Evolutionary conservation across 2,888 invertebrate species (phyloP).

Genomic region (Drosophila mayaguana): DNA sequence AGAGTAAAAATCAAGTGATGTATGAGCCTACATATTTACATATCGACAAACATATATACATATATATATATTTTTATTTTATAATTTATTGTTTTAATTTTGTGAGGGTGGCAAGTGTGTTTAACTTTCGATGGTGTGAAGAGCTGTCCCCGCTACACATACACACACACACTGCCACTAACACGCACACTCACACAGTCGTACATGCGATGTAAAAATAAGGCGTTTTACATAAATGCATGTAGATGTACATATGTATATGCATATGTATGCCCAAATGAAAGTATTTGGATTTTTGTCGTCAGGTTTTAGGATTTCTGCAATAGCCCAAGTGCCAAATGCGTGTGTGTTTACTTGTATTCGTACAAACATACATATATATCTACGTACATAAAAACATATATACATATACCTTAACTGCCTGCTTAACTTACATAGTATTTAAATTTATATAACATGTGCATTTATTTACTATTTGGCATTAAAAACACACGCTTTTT

Average conservation of each 20-base stretch:
- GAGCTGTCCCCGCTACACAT: constrained; percentile 19
- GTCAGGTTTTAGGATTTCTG: constrained; percentile 26
- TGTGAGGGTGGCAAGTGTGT: constrained; percentile 54
- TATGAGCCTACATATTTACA: constrained; percentile 37
- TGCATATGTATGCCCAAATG: constrained; percentile 34
- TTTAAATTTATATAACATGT: constrained; percentile 61
- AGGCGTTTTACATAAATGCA: constrained; percentile 18
- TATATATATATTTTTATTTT: constrained; percentile 46
- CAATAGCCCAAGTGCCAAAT: constrained; percentile 13
- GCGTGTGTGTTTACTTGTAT: constrained; percentile 6
- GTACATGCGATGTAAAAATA: constrained; percentile 13
- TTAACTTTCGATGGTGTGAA: constrained; percentile 36
- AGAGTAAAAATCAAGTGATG: constrained; percentile 42
- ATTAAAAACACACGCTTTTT: constrained; percentile 64
- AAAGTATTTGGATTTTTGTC: constrained; percentile 32
- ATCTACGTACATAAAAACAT: constrained; percentile 5
- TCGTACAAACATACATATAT: constrained; percentile 11
- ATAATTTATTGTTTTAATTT: constrained; percentile 74
- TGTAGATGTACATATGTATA: constrained; percentile 13
- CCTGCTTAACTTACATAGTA: constrained; percentile 57
- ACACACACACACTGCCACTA: constrained; percentile 14
- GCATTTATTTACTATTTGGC: constrained; percentile 64
- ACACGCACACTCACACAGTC: constrained; percentile 1
- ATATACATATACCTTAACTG: constrained; percentile 36
- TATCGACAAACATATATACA: constrained; percentile 35